Base-by-base conservation (phyloP, 1,140 invertebrate species). In the Drosophila kurseongensis region DNA sequence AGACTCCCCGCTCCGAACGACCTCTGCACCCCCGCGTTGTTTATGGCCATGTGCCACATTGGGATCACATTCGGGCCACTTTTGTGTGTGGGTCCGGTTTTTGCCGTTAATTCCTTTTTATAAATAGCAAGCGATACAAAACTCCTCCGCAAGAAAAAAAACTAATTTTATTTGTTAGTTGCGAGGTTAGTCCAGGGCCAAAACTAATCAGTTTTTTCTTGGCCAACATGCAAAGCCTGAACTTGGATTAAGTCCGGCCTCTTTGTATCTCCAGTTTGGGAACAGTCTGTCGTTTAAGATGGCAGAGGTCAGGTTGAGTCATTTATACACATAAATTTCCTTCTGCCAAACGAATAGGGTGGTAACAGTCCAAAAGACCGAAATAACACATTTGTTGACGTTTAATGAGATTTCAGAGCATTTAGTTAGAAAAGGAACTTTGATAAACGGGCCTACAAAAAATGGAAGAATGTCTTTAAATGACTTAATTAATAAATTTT, bases 91-190 rank as follows among this genome's bases (percentile, higher is more conserved):
- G 80, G 80, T 88, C 83, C 84, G 83, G 83, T 89, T 88, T 89
- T 55, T 89, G 84, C 83, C 83, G 83, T 89, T 88, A 88, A 88
- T 88, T 88, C 84, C 83, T 88, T 83, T 89, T 88, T 88, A 88
- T 88, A 89, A 89, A 88, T 89, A 88, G 84, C 72, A 48, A 71
- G 58, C 77, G 62, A 84, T 75, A 84, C 80, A 84, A 79, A 56
- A 54, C 38, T 40, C 63, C 44, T 44, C 41, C 66, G 5, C 10
- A 14, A 5, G 16, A 38, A 16, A 62, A 56, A 71, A 77, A 81
- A 59, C 51, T 50, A 59, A 80, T 78, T 85, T 75, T 72, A 80
- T 80, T 84, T 62, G 74, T 51, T 61, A 71, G 76, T 72, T 68
- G 52, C 38, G 47, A 54, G 69, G 56, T 44, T 77, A 81, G 18